phyloP scores from a whole-genome alignment of 2,113 vertebrate species.

The Nesospiza acunhae region DNA sequence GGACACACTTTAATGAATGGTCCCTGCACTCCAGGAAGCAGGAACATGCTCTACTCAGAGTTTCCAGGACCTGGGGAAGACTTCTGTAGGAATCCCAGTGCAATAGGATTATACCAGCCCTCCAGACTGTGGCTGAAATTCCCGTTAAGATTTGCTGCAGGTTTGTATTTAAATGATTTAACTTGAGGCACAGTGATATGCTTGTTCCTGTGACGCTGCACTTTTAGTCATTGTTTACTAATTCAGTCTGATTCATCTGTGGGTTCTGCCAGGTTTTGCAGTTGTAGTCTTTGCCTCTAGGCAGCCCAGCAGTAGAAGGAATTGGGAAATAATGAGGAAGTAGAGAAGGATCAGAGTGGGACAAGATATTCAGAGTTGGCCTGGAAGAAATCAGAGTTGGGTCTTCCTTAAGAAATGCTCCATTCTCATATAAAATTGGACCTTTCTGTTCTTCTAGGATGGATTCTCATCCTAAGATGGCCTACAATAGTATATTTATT shows the following conservation, averaged over 20 bases:
- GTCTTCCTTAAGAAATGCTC: background rate
- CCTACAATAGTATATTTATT: background rate
- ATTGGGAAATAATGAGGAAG: background rate
- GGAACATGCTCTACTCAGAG: background rate
- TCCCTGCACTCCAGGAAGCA: background rate
- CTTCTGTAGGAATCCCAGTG: background rate
- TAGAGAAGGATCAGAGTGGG: background rate
- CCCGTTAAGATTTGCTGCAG: background rate
- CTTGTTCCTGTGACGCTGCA: background rate
- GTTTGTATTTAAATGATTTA: background rate
- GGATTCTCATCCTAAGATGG: background rate
- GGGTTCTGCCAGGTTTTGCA: constrained; percentile 6
- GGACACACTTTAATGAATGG: background rate
- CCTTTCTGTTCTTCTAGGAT: background rate
- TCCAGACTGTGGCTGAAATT: background rate
- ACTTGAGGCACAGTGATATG: background rate
- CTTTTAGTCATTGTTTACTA: constrained; percentile 39
- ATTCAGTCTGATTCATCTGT: constrained; percentile 17
- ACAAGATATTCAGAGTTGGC: background rate
- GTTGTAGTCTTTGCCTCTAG: background rate
- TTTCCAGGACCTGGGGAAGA: background rate
- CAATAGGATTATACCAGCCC: background rate
- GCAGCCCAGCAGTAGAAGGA: background rate
- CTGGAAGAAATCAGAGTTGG: background rate
- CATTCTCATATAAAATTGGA: background rate